Evolutionary conservation across 2,797 vertebrate species (phyloP).

Genomic region (Pseudochirops cupreus): DNA sequence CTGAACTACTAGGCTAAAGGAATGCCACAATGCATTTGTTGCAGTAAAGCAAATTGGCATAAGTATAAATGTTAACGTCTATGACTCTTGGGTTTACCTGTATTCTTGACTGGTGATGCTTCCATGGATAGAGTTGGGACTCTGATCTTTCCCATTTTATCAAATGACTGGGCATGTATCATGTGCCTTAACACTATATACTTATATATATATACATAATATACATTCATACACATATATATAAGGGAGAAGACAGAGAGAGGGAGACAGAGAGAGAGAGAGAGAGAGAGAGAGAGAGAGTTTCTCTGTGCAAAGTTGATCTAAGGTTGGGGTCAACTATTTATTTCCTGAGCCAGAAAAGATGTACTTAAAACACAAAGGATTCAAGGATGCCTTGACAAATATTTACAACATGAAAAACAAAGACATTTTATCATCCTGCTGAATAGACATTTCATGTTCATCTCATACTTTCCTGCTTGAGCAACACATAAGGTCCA

Average conservation of each 20-base stretch:
- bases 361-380: background rate
- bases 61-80: background rate
- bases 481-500: background rate
- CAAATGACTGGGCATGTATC: background rate
- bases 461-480: background rate
- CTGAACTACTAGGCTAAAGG: conserved; percentile 59
- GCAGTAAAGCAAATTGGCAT: background rate
- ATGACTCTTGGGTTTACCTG: conserved; percentile 53
- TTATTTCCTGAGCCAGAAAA: background rate
- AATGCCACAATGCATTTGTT: conserved; percentile 36
- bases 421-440: background rate
- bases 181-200: conserved; percentile 1
- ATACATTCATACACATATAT: too few relatives aligned
- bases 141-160: conserved; percentile 30
- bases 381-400: background rate
- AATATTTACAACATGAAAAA: background rate
- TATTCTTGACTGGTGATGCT: background rate
- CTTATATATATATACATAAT: too few relatives aligned
- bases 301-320: background rate
- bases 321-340: background rate
- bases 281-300: background rate
- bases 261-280: background rate
- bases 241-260: background rate
- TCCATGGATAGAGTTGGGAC: conserved; percentile 4
- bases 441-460: background rate